Percentiles rank a stretch among this genome's conserved stretches.
Conservation (phyloP, 2,113 vertebrate species). For the Urocitellus parryii region DNA sequence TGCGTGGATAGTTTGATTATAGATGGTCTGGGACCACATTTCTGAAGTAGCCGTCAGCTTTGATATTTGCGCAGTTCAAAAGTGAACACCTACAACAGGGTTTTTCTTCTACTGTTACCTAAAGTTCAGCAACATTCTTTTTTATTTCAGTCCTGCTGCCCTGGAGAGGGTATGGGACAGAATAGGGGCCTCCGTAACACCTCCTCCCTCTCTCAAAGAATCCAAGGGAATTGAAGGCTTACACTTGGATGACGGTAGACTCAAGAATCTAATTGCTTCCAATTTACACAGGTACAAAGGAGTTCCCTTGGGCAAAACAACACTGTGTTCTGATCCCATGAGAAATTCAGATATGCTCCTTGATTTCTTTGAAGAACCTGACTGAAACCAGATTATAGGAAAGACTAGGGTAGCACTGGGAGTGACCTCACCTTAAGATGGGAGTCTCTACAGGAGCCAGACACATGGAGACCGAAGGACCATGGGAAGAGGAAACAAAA, state of each 20-base stretch:
- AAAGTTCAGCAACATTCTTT: not conserved
- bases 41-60: not conserved
- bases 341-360: not conserved
- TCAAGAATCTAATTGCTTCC: not conserved
- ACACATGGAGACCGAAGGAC: not conserved
- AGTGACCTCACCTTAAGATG: not conserved
- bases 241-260: not conserved
- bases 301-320: not conserved
- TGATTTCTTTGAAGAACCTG: not conserved
- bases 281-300: not conserved
- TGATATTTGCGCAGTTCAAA: not conserved
- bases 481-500: not conserved
- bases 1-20: not conserved
- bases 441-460: not conserved
- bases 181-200: not conserved
- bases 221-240: not conserved
- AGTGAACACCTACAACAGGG: not conserved
- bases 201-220: not conserved
- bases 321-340: not conserved
- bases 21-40: not conserved
- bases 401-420: not conserved
- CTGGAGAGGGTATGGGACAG: not conserved
- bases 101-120: not conserved
- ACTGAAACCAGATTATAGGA: not conserved
- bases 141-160: not conserved